A percentile compares a stretch with the other conserved stretches of the same genome.
Conservation (phyloP, 2,888 invertebrate species). For the Stenichneumon culpator region DNA sequence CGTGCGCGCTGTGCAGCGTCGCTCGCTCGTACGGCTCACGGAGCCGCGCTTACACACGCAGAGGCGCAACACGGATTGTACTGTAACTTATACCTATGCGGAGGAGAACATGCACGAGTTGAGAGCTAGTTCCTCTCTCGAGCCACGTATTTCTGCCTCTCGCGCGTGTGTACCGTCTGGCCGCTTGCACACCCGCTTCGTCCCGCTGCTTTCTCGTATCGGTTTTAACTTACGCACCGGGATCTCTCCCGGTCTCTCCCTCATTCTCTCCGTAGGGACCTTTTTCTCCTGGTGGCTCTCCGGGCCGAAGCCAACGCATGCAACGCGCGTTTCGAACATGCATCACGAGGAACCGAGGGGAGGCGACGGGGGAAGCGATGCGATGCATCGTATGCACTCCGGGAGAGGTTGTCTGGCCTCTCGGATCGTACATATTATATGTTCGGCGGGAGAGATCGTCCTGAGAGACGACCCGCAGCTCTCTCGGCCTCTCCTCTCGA, state of each 20-base stretch:
- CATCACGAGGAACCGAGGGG: conserved; percentile 3
- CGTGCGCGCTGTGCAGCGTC: conserved; percentile 27
- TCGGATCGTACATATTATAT: conserved; percentile 45
- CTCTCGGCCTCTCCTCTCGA: conserved; percentile 19
- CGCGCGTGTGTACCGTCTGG: conserved; percentile 17
- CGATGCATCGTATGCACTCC: conserved; percentile 8
- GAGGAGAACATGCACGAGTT: conserved; percentile 39
- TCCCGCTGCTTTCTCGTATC: conserved; percentile 55
- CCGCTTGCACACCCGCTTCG: conserved; percentile 7
- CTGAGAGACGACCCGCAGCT: conserved; percentile 33
- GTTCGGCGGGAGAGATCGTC: conserved; percentile 39
- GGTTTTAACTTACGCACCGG: conserved; percentile 59
- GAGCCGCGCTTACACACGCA: neutral
- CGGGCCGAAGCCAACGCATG: conserved; percentile 30
- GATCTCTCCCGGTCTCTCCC: conserved; percentile 33
- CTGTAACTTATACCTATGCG: conserved; percentile 23
- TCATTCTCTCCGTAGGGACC: conserved; percentile 9
- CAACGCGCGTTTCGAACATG: conserved; percentile 22
- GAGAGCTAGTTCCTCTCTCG: conserved; percentile 59
- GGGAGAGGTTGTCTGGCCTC: conserved; percentile 54
- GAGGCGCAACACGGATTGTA: neutral
- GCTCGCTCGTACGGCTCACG: conserved; percentile 5
- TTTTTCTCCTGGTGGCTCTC: conserved; percentile 30
- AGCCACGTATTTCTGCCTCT: conserved; percentile 50
- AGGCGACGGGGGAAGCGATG: neutral